These are phyloP conservation scores for Sericinus montela DNA, from an alignment of 2,888 invertebrate species.

Conservation along the genomic window DNA sequence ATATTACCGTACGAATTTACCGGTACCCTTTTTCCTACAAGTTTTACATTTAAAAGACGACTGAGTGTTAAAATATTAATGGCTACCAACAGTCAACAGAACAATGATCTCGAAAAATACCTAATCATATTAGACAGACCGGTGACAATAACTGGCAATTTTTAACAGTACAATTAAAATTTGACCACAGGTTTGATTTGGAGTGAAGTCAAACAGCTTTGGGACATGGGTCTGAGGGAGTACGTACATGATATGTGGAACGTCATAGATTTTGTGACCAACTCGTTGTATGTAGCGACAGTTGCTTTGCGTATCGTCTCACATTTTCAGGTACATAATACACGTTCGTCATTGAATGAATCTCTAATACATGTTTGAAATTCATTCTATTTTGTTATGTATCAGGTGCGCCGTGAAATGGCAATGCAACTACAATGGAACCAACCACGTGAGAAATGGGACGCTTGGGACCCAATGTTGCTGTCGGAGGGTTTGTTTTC, in stretches of 20 bases:
- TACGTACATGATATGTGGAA: conserved; percentile 99
- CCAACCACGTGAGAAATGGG: conserved; percentile 94
- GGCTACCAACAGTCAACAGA: no score
- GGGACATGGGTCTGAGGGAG: conserved; percentile 98
- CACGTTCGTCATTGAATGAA: neutral
- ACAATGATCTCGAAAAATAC: no score
- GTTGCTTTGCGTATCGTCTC: conserved; percentile 96
- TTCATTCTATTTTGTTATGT: no score
- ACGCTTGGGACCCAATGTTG: conserved; percentile 99
- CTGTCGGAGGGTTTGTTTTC: conserved; percentile 97
- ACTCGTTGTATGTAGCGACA: conserved; percentile 98
- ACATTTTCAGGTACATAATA: conserved; percentile 89
- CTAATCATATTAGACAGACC: no score
- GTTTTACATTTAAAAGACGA: no score
- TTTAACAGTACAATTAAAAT: no score
- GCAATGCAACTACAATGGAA: conserved; percentile 79
- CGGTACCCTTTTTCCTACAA: no score
- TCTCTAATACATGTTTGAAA: no score
- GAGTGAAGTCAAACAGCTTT: conserved; percentile 99
- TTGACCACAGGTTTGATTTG: conserved; percentile 90
- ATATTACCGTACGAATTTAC: no score
- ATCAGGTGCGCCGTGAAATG: conserved; percentile 87
- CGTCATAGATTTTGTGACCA: conserved; percentile 98
- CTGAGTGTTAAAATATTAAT: no score
- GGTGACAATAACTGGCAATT: no score